A percentile compares a stretch with the other conserved stretches of the same genome.
These are phyloP conservation scores for Euplagia quadripunctaria DNA, from an alignment of 2,888 invertebrate genomes.

Conservation along the genomic window DNA sequence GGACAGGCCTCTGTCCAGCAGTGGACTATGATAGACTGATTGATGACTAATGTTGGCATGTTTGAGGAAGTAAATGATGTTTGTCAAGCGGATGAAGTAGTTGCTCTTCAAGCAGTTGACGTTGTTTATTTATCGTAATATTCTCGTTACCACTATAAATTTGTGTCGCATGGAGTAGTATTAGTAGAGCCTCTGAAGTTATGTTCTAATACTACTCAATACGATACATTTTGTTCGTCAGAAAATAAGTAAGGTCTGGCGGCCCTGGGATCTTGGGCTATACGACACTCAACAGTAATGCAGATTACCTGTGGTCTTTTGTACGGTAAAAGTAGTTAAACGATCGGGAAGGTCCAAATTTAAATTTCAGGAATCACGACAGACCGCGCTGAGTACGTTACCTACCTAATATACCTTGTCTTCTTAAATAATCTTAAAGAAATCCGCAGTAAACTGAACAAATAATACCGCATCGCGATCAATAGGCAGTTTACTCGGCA, in stretches of 20 bases:
- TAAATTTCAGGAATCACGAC: not conserved
- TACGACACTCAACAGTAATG: not conserved
- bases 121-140: not conserved
- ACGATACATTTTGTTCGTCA: no score
- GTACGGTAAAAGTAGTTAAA: not conserved
- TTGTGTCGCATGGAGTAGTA: no score
- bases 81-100: not conserved
- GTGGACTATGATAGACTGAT: no score
- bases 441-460: not conserved
- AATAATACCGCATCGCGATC: conserved; percentile 9
- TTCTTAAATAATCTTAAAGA: not conserved
- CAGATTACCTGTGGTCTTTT: not conserved
- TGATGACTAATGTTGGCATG: not conserved
- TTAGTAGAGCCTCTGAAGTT: no score
- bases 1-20: no score
- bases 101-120: not conserved
- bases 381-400: not conserved
- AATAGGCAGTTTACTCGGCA: not conserved
- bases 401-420: not conserved
- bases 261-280: no score
- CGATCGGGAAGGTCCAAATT: not conserved
- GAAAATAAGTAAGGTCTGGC: no score
- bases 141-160: no score
- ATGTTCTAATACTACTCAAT: no score
- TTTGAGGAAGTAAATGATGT: not conserved